Evolutionary conservation across 2,888 invertebrate species (phyloP), one percentile per base, ranked within the genome.

Genomic region (Sericinus montela): DNA sequence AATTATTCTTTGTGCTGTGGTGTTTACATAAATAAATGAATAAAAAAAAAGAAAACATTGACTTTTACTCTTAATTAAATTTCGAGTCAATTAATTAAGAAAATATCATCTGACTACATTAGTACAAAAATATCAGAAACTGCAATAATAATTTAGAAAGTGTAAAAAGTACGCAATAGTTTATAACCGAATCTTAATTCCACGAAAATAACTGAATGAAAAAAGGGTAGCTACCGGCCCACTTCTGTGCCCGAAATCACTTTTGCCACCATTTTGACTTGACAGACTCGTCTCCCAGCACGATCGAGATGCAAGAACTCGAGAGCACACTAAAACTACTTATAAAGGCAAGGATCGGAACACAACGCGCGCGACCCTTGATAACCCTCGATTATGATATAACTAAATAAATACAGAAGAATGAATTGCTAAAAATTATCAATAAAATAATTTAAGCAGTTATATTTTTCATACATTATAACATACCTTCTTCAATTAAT

Each of bases 211-310:
- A 19, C 19, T 19, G 19, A 19, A 19, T 3, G 5, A 19, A 19
- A 19, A 19, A 5, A 19, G 19, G 8, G 7, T 7, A 25, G 8
- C 60, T 90, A 95, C 95, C 91, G 91, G 52, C 95, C 92, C 51
- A 94, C 81, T 72, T 91, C 83, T 1, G 91, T 92, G 67, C 94
- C 94, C 42, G 93, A 94, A 60, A 94, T 88, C 39, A 89, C 64
- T 72, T 73, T 55, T 42, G 85, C 85, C 56, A 77, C 75, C 83
- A 85, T 85, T 50, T 55, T 75, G 59, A 49, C 48, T 56, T 51
- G 58, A 53, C 49, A 59, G 56, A 58, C 60, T 61, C 11, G 14
- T 11, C 36, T 30, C 10, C 45, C 36, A 32, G 37, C 41, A 36
- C 29, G 14, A 9, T 41, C 29, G 14, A 9, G 23, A 23, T 25